Base-by-base conservation (phyloP, 2,113 vertebrate genomes). In the Caretta caretta region DNA sequence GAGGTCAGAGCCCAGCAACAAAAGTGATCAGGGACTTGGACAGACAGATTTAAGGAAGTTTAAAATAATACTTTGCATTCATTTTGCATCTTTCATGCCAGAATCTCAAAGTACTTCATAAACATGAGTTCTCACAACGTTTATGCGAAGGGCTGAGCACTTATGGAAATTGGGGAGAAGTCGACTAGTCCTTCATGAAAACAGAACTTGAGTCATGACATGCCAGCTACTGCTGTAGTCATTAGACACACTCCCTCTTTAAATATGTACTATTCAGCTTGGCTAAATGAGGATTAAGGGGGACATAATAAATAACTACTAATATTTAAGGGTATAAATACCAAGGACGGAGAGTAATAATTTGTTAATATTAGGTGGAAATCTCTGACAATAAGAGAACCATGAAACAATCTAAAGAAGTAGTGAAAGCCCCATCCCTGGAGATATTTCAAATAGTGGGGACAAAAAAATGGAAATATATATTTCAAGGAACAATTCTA, bases 1-100 rank as follows among this genome's bases (percentile, higher is more conserved):
- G 78, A 84, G 56, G 88, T 95, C 81, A 95, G 57, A 92, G 50
- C 83, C 72, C 17, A 65, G 16, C 79, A 72, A 90, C 92, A 93
- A 94, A 89, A 51, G 42, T 89, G 82, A n/a, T 53, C 13, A 54
- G 56, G 17, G 49, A 65, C 88, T 96, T 92, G 82, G 31, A 62
- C 62, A 54, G 86, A 82, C 81, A 48, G 80, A 79, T 65, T 25
- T 83, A 48, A 46, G 31, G 38, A 78, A 53, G 11, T 88, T 76
- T 82, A 84, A 94, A 86, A 22, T 82, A 90, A 54, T 27, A 79
- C 1, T 51, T 89, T 83, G 29, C 35, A n/a, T 93, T 59, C 49
- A 22, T 35, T 27, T n/a, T 50, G 57, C 6, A 29, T 80, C 57
- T 50, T 79, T 27, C 54, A 49, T 80, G 22, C 46, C 50, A 14